Percentiles rank a stretch among this genome's conserved stretches.
These are phyloP conservation scores for Lucilia sericata DNA, from an alignment of 1,140 invertebrate species.

Conservation along the genomic window DNA sequence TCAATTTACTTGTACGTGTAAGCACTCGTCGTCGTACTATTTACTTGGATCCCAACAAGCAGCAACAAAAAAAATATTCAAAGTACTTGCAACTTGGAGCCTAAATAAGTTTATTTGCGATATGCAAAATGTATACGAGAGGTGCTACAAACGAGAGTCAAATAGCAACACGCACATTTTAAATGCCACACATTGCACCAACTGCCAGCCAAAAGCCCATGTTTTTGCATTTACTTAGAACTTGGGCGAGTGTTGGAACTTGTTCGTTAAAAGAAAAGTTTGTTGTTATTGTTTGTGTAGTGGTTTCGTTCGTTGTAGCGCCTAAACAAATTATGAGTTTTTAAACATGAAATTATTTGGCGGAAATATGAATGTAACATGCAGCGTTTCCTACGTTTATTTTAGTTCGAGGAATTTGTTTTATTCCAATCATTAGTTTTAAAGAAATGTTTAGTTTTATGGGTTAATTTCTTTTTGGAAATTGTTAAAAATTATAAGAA, in stretches of 20 bases:
- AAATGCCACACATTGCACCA: neutral
- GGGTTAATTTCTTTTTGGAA: neutral
- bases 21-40: neutral
- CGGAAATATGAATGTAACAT: constrained; percentile 22
- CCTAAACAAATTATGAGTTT: constrained; percentile 33
- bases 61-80: neutral
- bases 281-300: neutral
- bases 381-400: neutral
- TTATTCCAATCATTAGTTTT: neutral
- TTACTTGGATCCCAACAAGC: neutral
- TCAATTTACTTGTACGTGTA: neutral
- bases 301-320: neutral
- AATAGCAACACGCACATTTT: constrained; percentile 23
- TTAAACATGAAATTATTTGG: constrained; percentile 39
- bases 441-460: neutral
- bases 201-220: neutral
- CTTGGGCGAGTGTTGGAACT: too few relatives aligned
- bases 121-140: neutral
- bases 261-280: neutral
- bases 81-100: neutral
- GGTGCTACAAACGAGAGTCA: neutral
- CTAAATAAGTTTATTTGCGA: neutral
- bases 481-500: neutral
- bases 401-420: neutral
- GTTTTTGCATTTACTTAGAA: too few relatives aligned